Evolutionary conservation across 1,140 invertebrate species (phyloP), one percentile per base, ranked within the genome.

Genomic region (Eumaeus atala): DNA sequence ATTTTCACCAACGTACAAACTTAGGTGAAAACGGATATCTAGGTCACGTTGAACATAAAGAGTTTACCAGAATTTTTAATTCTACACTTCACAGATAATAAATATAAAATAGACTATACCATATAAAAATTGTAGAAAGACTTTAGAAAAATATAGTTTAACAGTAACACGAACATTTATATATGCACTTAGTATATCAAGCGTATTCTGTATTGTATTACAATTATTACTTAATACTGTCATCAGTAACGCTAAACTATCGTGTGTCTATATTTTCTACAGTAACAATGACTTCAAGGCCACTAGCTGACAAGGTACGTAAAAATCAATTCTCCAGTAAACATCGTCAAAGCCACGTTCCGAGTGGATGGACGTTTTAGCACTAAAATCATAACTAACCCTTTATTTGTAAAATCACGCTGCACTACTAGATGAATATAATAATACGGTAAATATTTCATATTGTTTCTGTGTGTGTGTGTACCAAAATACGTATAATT

Each of bases 131-230:
- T 64, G 62, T 77, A 72, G 67, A 77, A 76, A 74, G 68, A 69
- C 64, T 64, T 61, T 81, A 80, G 74, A 80, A 80, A 77, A 80
- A 77, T 76, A 76, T 76, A 77, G 71, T 76, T 64, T 75, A 74
- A 74, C 64, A 69, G 70, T 74, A 74, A 77, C 67, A 76, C 56
- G 63, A 65, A 70, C 56, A 64, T 68, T 67, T 67, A 69, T 42
- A 62, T 56, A 62, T 58, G 61, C 56, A 62, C 60, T 58, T 61
- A 69, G 60, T 59, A 16, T 61, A 62, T 62, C 60, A 68, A 74
- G 64, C 64, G 65, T 71, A 66, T 64, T 56, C 56, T 62, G 50
- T 51, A 52, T 52, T 52, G 37, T 14, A 40, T 42, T 56, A 56
- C 54, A 55, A 56, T 58, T 49, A 57, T 62, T 57, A 62, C 37